Percentiles rank a stretch among this genome's conserved stretches.
phyloP scores from a whole-genome alignment of 1,140 invertebrate species.

The Drosophila pruinosa region DNA sequence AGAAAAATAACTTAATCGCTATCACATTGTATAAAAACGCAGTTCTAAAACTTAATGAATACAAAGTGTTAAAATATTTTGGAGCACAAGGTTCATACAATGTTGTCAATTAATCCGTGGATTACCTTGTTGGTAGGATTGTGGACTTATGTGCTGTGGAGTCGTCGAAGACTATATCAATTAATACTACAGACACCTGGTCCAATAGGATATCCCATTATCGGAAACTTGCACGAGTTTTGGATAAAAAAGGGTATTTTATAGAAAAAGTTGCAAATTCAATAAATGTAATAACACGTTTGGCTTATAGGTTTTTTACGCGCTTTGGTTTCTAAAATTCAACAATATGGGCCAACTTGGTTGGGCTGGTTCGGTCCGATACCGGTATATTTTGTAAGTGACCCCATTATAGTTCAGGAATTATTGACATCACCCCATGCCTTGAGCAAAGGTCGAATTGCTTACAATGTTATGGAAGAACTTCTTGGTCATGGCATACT shows the following conservation, averaged over 20 bases:
- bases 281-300: neutral
- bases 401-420: slow-evolving; percentile 49
- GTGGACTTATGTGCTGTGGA: slow-evolving; percentile 67
- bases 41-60: neutral
- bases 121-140: slow-evolving; percentile 4
- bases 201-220: slow-evolving; percentile 53
- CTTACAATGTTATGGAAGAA: slow-evolving; percentile 13
- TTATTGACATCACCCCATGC: slow-evolving; percentile 44
- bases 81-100: neutral
- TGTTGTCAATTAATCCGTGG: slow-evolving; percentile 2
- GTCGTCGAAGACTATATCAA: slow-evolving; percentile 50
- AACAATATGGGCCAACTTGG: slow-evolving; percentile 40
- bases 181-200: slow-evolving; percentile 55
- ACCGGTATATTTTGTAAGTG: slow-evolving; percentile 41
- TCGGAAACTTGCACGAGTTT: slow-evolving; percentile 39
- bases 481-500: slow-evolving; percentile 42
- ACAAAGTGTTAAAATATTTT: neutral
- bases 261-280: neutral
- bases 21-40: slow-evolving; percentile 5
- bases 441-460: slow-evolving; percentile 28
- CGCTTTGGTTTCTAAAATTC: neutral
- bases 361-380: slow-evolving; percentile 50
- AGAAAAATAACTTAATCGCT: neutral
- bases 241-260: slow-evolving; percentile 17
- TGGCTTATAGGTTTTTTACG: slow-evolving; percentile 15